phyloP scores from a whole-genome alignment of 1,140 invertebrate species.

The Drosophila simulans region DNA sequence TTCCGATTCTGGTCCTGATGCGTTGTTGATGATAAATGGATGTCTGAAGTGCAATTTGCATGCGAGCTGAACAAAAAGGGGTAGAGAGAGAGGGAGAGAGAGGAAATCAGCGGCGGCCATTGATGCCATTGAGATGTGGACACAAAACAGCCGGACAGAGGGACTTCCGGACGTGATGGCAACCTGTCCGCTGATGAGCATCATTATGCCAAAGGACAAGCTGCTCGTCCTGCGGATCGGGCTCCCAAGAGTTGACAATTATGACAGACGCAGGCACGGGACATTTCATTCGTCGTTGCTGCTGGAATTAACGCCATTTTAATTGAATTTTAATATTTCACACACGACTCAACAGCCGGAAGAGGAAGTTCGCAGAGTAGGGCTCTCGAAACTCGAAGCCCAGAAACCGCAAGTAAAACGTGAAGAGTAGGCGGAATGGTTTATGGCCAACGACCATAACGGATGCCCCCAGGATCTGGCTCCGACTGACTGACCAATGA shows the following conservation, averaged over 20 bases:
- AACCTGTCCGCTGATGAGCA: constrained; percentile 70
- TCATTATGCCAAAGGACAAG: constrained; percentile 73
- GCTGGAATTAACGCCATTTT: constrained; percentile 84
- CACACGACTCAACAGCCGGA: constrained; percentile 73
- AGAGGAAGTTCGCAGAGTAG: constrained; percentile 42
- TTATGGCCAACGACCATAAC: constrained; percentile 22
- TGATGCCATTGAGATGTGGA: constrained; percentile 50
- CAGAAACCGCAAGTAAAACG: constrained; percentile 76
- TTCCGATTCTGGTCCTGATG: constrained; percentile 34
- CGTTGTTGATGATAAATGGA: constrained; percentile 72
- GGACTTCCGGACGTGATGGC: constrained; percentile 26
- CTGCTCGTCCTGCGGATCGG: constrained; percentile 51
- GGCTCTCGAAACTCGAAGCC: constrained; percentile 50
- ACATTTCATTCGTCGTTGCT: constrained; percentile 25
- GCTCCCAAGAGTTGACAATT: constrained; percentile 74
- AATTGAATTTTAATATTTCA: constrained; percentile 85
- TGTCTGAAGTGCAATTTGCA: constrained; percentile 81
- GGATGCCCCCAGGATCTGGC: constrained; percentile 8
- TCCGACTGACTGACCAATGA: constrained; percentile 51
- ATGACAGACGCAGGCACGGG: constrained; percentile 65
- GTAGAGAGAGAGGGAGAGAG: background rate
- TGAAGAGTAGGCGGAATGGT: constrained; percentile 43
- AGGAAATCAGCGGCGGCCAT: constrained; percentile 62
- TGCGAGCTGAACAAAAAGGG: constrained; percentile 45
- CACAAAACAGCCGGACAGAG: constrained; percentile 27